A percentile compares a stretch with the other conserved stretches of the same genome.
phyloP scores from a whole-genome alignment of 2,888 invertebrate genomes.

The Athalia circularis region DNA sequence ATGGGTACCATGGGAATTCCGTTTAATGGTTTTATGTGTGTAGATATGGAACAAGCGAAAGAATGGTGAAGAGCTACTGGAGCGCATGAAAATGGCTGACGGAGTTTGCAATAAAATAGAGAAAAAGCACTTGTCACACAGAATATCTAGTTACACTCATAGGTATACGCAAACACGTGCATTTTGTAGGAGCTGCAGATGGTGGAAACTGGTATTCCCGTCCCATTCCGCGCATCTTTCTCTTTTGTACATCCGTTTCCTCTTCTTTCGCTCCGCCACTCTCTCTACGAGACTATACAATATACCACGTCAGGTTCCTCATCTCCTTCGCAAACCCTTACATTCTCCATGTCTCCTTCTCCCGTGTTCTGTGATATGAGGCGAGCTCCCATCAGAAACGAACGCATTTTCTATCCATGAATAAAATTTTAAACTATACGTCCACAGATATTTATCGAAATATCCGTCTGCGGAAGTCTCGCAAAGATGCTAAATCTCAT shows the following conservation, averaged over 20 bases:
- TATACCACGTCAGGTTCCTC: too few species aligned
- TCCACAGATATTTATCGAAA: neutral
- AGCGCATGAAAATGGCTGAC: conserved; percentile 12
- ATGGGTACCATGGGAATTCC: too few species aligned
- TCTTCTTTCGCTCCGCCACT: too few species aligned
- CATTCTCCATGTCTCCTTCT: neutral
- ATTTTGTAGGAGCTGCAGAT: conserved; percentile 11
- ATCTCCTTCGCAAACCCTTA: too few species aligned
- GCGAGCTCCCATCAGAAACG: neutral
- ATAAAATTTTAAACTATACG: neutral
- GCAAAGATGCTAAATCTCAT: too few species aligned
- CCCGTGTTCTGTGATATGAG: conserved; percentile 2
- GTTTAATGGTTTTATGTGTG: too few species aligned
- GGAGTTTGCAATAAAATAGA: conserved; percentile 21
- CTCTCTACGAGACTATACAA: too few species aligned
- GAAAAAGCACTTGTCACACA: conserved; percentile 32
- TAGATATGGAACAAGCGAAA: neutral
- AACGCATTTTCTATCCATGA: neutral
- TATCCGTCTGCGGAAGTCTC: neutral
- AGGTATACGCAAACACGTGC: neutral
- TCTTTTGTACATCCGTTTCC: too few species aligned
- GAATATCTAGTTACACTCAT: conserved; percentile 27
- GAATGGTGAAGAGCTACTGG: conserved; percentile 26
- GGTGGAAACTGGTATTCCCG: conserved; percentile 2
- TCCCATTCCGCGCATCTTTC: neutral